Percentiles rank a stretch among this genome's conserved stretches.
Evolutionary conservation across 2,797 vertebrate species (phyloP).

Genomic region (Cercopithecus petaurista): DNA sequence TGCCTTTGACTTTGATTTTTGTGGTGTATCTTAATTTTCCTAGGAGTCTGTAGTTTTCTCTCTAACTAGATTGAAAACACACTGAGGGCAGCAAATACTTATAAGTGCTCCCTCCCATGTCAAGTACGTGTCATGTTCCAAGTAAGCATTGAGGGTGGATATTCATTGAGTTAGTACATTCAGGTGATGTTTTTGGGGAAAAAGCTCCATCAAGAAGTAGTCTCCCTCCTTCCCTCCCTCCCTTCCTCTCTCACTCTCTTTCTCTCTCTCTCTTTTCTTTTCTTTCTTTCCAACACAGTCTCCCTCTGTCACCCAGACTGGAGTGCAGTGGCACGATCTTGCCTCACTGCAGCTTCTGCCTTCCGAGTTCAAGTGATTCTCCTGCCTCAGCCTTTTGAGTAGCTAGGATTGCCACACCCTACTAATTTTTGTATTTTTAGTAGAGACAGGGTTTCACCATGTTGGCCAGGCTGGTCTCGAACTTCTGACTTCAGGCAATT

Average conservation of each 20-base stretch:
- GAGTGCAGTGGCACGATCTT: not conserved
- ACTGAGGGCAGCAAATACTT: not conserved
- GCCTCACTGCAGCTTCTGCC: not conserved
- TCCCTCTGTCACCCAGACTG: not conserved
- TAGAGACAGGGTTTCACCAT: not conserved
- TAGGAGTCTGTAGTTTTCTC: not conserved
- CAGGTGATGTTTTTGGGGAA: not conserved
- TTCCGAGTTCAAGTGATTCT: not conserved
- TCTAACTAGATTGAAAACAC: not conserved
- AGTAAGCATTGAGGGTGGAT: not conserved
- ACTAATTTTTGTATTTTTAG: not conserved
- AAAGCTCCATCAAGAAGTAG: not conserved
- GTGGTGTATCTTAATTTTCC: not conserved
- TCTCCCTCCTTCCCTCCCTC: rapidly evolving
- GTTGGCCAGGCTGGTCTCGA: not conserved
- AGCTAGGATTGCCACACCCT: not conserved
- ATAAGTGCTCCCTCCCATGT: not conserved
- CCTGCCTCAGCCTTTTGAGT: not conserved
- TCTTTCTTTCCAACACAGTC: not conserved
- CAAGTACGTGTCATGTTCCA: not conserved
- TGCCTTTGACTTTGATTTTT: not conserved
- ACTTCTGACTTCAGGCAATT: not conserved
- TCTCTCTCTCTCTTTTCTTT: not conserved
- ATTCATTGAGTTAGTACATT: not conserved
- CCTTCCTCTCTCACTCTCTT: rapidly evolving